Evolutionary conservation across 2,888 invertebrate species (phyloP), one percentile per base, ranked within the genome.

Genomic region (Hydropsyche betteni): DNA sequence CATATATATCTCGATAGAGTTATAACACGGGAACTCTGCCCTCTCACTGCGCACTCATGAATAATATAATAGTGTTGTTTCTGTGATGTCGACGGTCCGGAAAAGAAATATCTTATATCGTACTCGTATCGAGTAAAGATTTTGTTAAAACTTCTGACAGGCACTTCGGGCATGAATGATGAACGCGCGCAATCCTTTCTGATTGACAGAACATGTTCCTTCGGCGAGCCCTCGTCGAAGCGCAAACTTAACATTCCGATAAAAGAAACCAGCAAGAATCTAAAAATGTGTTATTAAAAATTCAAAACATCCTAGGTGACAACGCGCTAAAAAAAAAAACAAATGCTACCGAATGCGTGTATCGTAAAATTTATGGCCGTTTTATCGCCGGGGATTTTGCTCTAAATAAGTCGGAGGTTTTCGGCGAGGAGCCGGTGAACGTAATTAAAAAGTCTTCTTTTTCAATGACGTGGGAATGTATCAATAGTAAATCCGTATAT

Each of bases 1-100:
- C 78, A 78, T 78, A 78, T 44, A 44, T 74, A 76, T 76, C 76
- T 76, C 69, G 76, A 78, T 78, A 78, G 76, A 78, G 78, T 76
- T 76, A 78, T 78, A 78, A 76, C 76, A 53, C 75, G 70, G 71
- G 70, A 76, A 73, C 77, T 68, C 75, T 74, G 77, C 71, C 75
- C 76, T 77, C 77, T 74, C 72, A 52, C 71, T 52, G 58, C 38
- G 74, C 52, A 75, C 74, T 77, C 77, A 77, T 77, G 77, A 77
- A 77, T 77, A 77, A 77, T 77, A 77, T 70, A 70, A 70, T 70
- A 70, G 70, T 44, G 44, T 70, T 53, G 52, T 70, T 53, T 70
- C 53, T 70, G 52, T 53, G 33, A 70, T n/a, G 70, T 64, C 24
- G 70, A 53, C 12, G 70, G 34, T 44, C 53, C 64, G 34, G 36